phyloP scores from a whole-genome alignment of 2,797 vertebrate species.

The Bradypus variegatus region DNA sequence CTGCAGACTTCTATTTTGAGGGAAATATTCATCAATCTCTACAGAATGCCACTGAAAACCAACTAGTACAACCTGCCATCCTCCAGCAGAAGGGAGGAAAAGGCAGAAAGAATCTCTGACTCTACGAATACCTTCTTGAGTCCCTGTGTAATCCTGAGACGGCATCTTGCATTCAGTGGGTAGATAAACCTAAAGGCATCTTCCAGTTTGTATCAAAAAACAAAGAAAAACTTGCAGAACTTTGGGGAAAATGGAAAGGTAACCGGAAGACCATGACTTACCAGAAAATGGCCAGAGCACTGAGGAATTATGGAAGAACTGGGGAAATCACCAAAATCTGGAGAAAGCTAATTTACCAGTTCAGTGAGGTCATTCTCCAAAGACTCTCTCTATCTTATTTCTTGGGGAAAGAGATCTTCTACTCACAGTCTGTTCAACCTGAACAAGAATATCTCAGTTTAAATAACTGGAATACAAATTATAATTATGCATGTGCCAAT shows the following conservation, averaged over 20 bases:
- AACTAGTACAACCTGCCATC: too few species aligned
- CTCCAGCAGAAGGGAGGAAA: too few species aligned
- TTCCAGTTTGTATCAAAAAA: constrained; percentile 99
- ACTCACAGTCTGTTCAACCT: too few species aligned
- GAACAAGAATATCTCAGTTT: too few species aligned
- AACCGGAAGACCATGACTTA: constrained; percentile 99
- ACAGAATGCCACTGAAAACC: too few species aligned
- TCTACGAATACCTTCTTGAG: constrained; percentile 93
- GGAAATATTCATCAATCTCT: too few species aligned
- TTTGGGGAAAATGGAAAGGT: constrained; percentile 94
- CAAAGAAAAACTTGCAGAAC: constrained; percentile 95
- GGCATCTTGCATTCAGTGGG: constrained; percentile 87
- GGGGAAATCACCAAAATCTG: constrained; percentile 95
- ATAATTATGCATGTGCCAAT: constrained; percentile 67
- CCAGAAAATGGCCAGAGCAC: constrained; percentile 65
- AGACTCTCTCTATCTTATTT: too few species aligned
- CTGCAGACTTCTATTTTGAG: too few species aligned
- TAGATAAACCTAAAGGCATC: constrained; percentile 86
- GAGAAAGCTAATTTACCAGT: constrained; percentile 96
- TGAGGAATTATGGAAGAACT: constrained; percentile 95
- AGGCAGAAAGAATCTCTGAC: constrained; percentile 94
- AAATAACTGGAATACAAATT: too few species aligned
- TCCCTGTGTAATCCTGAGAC: constrained; percentile 79
- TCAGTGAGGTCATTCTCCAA: constrained; percentile 84
- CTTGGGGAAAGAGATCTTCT: too few species aligned